Base-by-base conservation (phyloP, 2,113 vertebrate species). In the Erpornis zantholeuca region DNA sequence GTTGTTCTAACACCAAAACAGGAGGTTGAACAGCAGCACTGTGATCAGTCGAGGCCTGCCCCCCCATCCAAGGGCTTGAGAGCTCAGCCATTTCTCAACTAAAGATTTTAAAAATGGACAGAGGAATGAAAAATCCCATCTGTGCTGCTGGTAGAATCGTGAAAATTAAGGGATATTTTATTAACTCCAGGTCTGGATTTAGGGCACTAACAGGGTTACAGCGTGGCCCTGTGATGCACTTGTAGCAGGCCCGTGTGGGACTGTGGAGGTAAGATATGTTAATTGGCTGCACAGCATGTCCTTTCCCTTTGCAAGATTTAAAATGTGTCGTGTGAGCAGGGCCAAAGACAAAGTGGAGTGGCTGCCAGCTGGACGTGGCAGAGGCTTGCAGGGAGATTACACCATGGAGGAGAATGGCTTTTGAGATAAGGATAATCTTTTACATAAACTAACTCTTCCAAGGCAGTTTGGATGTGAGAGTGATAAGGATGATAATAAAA, bases 381-480 rank as follows among this genome's bases (percentile, higher is more conserved):
- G 90, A 91, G 89, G 92, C 83, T 97, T 95, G 91, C 72, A 90
- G 94, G 89, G 95, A 97, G 96, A 97, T 97, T 97, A 95, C 78
- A 94, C 82, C 63, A 52, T n/a, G 61, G 69, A 96, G 77, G 92
- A 97, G 95, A 97, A 97, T 95, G 96, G 90, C 90, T 97, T 96
- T 92, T 66, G 95, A 97, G 97, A 97, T 97, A 97, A 97, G 95
- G 82, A 90, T 96, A 97, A 95, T 96, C 92, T 97, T 97, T 94
- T 97, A 96, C 90, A 83, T 77, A 97, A 95, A 97, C 96, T 90
- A 95, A 92, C 89, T 96, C 91, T 95, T 97, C 61, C 85, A 85
- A 92, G 76, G 88, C 93, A 59, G 70, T 80, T 96, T 79, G 95
- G 77, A 95, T 95, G 86, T 16, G 75, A 47, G 65, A 78, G 44